A percentile compares a stretch with the other conserved stretches of the same genome.
These are phyloP conservation scores for Pseudopleuronectes americanus DNA, from an alignment of 2,797 vertebrate genomes.

Conservation along the genomic window DNA sequence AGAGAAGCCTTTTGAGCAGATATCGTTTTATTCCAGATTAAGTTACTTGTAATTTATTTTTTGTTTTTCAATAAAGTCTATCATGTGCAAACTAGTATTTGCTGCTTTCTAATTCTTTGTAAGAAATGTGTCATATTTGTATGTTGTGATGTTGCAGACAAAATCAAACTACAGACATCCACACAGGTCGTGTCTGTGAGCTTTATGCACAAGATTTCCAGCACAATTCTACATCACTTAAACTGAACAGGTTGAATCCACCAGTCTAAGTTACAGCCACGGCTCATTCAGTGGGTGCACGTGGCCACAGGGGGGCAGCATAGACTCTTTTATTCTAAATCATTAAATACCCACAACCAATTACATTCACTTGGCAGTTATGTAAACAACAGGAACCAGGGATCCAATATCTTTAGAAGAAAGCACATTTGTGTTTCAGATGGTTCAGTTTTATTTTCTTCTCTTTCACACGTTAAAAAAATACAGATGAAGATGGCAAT, in stretches of 20 bases:
- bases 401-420: no score
- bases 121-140: neutral
- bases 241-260: neutral
- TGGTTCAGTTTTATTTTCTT: no score
- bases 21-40: no score
- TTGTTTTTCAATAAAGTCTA: constrained; percentile 9
- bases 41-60: neutral
- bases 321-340: constrained; percentile 18
- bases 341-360: neutral
- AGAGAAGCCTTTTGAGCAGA: no score
- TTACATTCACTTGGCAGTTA: no score
- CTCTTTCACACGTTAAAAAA: no score
- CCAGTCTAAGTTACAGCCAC: neutral
- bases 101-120: no score
- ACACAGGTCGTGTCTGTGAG: no score
- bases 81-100: neutral
- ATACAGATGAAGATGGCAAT: no score
- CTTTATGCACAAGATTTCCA: neutral
- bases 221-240: neutral
- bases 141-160: neutral
- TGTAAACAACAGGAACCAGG: no score
- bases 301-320: constrained; percentile 59
- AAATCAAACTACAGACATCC: neutral
- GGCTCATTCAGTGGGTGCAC: neutral
- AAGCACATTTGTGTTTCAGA: no score